Evolutionary conservation across 1,140 invertebrate species (phyloP), one percentile per base, ranked within the genome.

Genomic region (Vanessa atalanta): DNA sequence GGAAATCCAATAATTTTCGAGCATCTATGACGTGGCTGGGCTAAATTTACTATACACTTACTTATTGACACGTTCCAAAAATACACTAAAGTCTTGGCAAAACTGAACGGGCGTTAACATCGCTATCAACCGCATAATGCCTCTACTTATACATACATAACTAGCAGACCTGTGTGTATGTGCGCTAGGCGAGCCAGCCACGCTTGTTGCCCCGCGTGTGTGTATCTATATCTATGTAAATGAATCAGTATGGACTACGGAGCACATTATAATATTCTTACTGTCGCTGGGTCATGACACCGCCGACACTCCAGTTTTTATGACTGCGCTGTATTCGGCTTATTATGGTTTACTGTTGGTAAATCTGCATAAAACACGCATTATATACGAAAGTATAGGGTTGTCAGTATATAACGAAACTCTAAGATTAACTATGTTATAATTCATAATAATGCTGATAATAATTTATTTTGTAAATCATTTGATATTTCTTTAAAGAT

Each of bases 31-130:
- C 73, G 80, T 79, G 78, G 71, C 75, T 55, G 51, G 50, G 72
- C 80, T 84, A 89, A 86, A 89, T 84, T 87, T 89, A 89, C 86
- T 80, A 83, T 84, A 87, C 85, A 88, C 88, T 89, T 88, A 89
- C 81, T 90, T 91, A 91, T 91, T 91, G 89, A 91, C 89, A 90
- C 85, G 88, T 88, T 90, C 89, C 88, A 89, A 90, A 91, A 91
- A 91, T 91, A 91, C 79, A 83, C 81, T 64, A 70, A 79, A 81
- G 75, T 88, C 86, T 90, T 91, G 88, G 89, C 89, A 90, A 91
- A 91, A 88, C 89, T 85, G 88, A 84, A 91, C 87, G 86, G 87
- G 81, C 86, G 85, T 88, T 89, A 87, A 89, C 88, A 88, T 82
- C 81, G 84, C 86, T 88, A 88, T 89, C 84, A 85, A 79, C 79